Base-by-base conservation (phyloP, 1,140 invertebrate genomes). In the Globodera ellingtonae region DNA sequence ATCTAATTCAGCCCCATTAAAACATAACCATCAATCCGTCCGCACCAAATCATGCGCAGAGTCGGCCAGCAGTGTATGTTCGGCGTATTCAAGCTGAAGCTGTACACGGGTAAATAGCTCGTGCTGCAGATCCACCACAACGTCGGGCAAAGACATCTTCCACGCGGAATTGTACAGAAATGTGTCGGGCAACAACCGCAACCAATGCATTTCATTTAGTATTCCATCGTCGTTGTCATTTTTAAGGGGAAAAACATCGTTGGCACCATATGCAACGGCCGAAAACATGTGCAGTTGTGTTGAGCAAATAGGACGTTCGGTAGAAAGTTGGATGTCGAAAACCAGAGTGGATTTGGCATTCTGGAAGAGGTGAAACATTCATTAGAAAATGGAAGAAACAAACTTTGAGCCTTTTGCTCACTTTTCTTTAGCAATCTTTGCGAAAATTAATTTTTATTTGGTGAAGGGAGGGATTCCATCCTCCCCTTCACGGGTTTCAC, bases 101-200 rank as follows among this genome's bases (percentile, higher is more conserved):
- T 62, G 56, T 18, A 69, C 56, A 47, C 48, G 24, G 65, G 75
- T 77, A 13, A 65, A 77, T 18, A 77, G 24, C 8, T 69, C 75
- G 24, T 52, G 48, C 24, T 77, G 44, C 75, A 77, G 46, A 67
- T 77, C 75, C 47, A 77, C 21, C 69, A 77, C 69, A 65, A 65
- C 52, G 50, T 62, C 52, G 10, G 47, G n/a, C 47, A 52, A 7
- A 47, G 44, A 69, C 62, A 77, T 77, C 47, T 77, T 70, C 75
- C 75, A 77, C 6, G 75, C 75, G 9, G 75, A 65, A 48, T 67
- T 67, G 46, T 77, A 77, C 10, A 44, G 35, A 69, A 77, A 77
- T 24, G 67, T 18, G 4, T 59, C 10, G 18, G 13, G 13, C 15
- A 7, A 35, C n/a, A 76, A 13, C n/a, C 21, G 18, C 50, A 66